These are phyloP conservation scores for Apteryx owenii DNA, from an alignment of 2,113 vertebrate genomes.

Conservation along the genomic window DNA sequence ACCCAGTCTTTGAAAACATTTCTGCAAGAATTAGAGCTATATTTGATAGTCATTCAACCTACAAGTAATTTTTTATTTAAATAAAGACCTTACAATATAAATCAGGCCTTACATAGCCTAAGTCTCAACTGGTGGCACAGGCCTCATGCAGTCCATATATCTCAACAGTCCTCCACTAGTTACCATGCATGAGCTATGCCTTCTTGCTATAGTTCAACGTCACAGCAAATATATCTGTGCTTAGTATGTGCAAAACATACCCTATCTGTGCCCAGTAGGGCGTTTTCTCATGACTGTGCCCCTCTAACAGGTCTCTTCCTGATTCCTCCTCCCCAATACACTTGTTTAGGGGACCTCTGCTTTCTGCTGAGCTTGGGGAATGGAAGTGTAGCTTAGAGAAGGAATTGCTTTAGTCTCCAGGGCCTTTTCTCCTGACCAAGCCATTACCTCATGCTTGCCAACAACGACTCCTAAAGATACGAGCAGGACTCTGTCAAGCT, in stretches of 20 bases:
- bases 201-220: no score
- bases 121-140: no score
- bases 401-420: neutral
- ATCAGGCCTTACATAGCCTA: neutral
- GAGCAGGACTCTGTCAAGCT: neutral
- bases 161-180: no score
- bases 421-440: neutral
- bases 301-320: neutral
- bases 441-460: neutral
- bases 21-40: neutral
- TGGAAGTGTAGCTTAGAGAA: neutral
- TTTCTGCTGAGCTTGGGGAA: neutral
- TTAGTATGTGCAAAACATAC: no score
- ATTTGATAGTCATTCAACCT: neutral
- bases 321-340: neutral
- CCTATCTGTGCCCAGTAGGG: no score
- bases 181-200: no score
- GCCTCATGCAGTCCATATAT: no score
- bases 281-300: no score
- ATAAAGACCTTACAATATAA: neutral
- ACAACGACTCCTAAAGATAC: accelerated
- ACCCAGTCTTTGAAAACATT: neutral
- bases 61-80: neutral
- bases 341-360: neutral
- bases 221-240: no score